These are phyloP conservation scores for Drosophila borealis DNA, from an alignment of 2,888 invertebrate species.

Conservation along the genomic window DNA sequence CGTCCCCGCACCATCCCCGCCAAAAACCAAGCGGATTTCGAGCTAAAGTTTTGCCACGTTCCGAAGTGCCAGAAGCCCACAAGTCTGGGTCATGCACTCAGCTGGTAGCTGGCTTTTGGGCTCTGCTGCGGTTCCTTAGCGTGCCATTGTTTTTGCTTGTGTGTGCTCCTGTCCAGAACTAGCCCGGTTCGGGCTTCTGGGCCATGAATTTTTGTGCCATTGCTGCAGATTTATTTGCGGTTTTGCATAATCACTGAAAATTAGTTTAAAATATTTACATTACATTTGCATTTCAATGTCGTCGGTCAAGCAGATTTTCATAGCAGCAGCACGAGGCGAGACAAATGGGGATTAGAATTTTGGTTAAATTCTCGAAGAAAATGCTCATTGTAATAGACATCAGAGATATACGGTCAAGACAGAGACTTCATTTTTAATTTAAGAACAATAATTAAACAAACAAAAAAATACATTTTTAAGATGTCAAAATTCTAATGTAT, in stretches of 20 bases:
- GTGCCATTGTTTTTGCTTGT: slow-evolving; percentile 20
- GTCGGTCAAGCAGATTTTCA: slow-evolving; percentile 44
- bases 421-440: too few relatives aligned
- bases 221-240: slow-evolving; percentile 81
- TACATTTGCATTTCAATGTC: slow-evolving; percentile 76
- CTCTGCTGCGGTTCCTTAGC: slow-evolving; percentile 59
- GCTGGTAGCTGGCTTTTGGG: slow-evolving; percentile 40
- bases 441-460: too few relatives aligned
- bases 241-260: slow-evolving; percentile 80
- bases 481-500: too few relatives aligned
- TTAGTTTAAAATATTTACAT: slow-evolving; percentile 79
- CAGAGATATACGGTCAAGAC: neutral
- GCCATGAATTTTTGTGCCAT: slow-evolving; percentile 62
- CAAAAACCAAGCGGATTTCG: slow-evolving; percentile 50
- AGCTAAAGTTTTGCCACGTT: slow-evolving; percentile 60
- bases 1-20: neutral
- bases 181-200: slow-evolving; percentile 35
- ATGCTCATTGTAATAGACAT: slow-evolving; percentile 8
- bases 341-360: slow-evolving; percentile 4
- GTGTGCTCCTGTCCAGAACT: slow-evolving; percentile 16
- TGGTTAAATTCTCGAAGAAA: slow-evolving; percentile 4
- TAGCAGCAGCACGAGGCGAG: neutral
- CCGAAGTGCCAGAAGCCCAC: slow-evolving; percentile 14
- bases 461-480: neutral
- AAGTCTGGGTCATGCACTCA: slow-evolving; percentile 46